Base-by-base conservation (phyloP, 2,797 vertebrate species). In the Artibeus jamaicensis region DNA sequence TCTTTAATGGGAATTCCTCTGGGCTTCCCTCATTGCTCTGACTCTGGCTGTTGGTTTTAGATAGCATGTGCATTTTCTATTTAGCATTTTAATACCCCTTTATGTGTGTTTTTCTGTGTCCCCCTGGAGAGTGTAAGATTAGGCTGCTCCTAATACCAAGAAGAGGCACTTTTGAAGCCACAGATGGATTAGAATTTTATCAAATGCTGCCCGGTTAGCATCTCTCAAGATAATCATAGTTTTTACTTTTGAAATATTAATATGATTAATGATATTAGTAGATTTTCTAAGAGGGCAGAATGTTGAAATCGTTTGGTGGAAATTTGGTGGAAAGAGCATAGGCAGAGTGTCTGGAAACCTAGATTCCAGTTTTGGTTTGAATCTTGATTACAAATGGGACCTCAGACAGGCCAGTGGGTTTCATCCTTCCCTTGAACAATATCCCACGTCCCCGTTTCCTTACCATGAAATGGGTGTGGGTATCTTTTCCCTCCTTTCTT, bases 1-100 rank as follows among this genome's bases (percentile, higher is more conserved):
- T 81, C 50, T 91, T 89, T 92, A 73, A 74, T 95, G 78, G 89
- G 55, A 74, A 93, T 76, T 91, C 88, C 68, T 92, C 55, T 79
- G 74, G 70, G 46, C 46, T 96, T 68, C 93, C 83, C 50, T 91
- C 18, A 1, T 87, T 90, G 68, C 50, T 67, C 81, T n/a, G 2
- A 59, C 82, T 9, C 94, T 92, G 65, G 70, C 79, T 95, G 86
- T 81, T 89, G 82, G 86, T 91, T 97, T 97, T 94, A 92, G 71
- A 96, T 94, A 94, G 86, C 86, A 89, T 68, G 79, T 77, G 18
- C 92, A 53, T 95, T 92, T 96, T 71, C 94, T 83, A 15, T 46
- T 94, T 93, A 89, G 78, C 93, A 96, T 96, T 93, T 96, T 95
- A 94, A 96, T 96, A 71, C 71, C 70, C 34, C 90, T 89, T 88